These are phyloP conservation scores for Nicator chloris DNA, from an alignment of 2,113 vertebrate genomes.

Conservation along the genomic window DNA sequence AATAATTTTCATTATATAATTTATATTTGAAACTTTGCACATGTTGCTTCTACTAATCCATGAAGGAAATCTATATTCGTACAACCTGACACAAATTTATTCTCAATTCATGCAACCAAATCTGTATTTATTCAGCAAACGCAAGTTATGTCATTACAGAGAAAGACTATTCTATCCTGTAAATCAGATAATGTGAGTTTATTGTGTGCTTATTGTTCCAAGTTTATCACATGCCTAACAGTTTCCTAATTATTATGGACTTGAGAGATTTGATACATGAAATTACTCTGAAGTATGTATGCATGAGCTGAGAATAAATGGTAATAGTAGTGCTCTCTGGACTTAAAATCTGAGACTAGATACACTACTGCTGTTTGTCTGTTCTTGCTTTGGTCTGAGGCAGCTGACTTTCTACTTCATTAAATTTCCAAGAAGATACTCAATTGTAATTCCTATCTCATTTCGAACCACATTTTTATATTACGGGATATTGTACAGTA, in stretches of 20 bases:
- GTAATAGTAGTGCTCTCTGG: not conserved
- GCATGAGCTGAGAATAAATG: not conserved
- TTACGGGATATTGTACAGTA: not conserved
- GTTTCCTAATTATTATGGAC: not conserved
- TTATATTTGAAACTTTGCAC: not conserved
- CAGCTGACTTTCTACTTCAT: not conserved
- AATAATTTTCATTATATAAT: not conserved
- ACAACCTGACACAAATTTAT: not conserved
- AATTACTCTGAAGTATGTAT: not conserved
- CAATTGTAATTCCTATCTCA: not conserved
- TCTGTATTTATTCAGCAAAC: not conserved
- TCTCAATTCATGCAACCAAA: not conserved
- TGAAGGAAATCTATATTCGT: not conserved
- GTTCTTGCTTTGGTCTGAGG: not conserved
- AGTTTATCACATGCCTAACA: not conserved
- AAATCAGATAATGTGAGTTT: not conserved
- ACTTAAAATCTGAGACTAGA: not conserved
- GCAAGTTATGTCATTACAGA: not conserved
- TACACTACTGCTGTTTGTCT: not conserved
- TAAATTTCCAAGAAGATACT: not conserved
- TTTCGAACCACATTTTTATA: not conserved
- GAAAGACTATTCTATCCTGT: not conserved
- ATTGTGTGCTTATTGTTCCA: not conserved
- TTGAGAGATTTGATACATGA: not conserved
- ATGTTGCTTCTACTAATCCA: not conserved